Evolutionary conservation across 2,797 vertebrate genomes (phyloP).

Genomic region (Yasuhikotakia modesta): DNA sequence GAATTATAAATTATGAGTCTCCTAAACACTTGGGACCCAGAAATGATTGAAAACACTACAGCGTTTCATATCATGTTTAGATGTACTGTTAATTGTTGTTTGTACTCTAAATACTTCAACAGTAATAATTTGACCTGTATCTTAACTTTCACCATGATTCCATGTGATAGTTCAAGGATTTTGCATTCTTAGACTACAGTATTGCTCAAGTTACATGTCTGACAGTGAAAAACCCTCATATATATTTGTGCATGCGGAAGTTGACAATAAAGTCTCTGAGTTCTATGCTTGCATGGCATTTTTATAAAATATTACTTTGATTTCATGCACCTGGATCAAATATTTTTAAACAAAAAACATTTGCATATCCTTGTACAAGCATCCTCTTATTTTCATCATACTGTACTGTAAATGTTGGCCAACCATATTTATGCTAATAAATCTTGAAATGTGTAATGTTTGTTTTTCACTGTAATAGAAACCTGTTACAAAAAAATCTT

Average conservation of each 20-base stretch:
- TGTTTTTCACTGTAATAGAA: not conserved
- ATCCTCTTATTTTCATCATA: not conserved
- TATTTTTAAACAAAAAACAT: too few relatives aligned
- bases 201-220: not conserved
- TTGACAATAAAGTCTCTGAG: not conserved
- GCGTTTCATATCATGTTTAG: too few relatives aligned
- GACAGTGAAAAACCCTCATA: not conserved
- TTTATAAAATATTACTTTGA: conserved; percentile 15
- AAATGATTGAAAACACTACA: too few relatives aligned
- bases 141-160: not conserved
- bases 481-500: not conserved
- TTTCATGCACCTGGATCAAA: not conserved
- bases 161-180: not conserved
- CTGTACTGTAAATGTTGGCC: not conserved
- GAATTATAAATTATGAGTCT: too few relatives aligned
- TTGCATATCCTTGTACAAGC: too few relatives aligned
- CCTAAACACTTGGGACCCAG: too few relatives aligned
- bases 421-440: not conserved
- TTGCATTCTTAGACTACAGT: conserved; percentile 5
- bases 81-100: too few relatives aligned
- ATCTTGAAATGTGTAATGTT: not conserved
- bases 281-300: not conserved
- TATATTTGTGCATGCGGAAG: conserved; percentile 25
- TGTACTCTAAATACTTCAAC: too few relatives aligned
- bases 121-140: too few relatives aligned